Percentiles rank a stretch among this genome's conserved stretches.
phyloP scores from a whole-genome alignment of 2,113 vertebrate species.

The Chinchilla lanigera region DNA sequence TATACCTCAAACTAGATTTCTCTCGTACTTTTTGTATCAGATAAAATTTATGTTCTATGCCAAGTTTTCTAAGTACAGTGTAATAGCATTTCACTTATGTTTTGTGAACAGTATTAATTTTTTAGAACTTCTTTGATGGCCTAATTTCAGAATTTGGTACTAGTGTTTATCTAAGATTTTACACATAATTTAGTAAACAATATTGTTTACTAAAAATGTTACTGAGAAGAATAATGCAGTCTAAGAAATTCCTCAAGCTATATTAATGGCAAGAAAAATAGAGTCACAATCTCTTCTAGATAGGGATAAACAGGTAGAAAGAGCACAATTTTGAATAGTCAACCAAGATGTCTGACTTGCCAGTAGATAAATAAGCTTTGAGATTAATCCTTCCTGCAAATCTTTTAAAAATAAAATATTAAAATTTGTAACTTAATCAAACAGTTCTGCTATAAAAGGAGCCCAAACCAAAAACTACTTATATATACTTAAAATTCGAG shows the following conservation, averaged over 20 bases:
- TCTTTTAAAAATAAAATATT: not conserved
- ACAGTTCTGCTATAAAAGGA: not conserved
- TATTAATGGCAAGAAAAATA: slow-evolving; percentile 10
- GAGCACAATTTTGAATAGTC: slow-evolving; percentile 26
- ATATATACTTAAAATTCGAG: not conserved
- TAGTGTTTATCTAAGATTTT: slow-evolving; percentile 18
- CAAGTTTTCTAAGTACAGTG: not conserved
- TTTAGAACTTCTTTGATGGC: not conserved
- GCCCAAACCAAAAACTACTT: not conserved
- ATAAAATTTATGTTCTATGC: not conserved
- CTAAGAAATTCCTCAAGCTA: slow-evolving; percentile 24
- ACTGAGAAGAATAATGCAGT: slow-evolving; percentile 42
- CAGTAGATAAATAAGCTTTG: not conserved
- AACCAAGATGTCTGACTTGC: not conserved
- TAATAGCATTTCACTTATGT: not conserved
- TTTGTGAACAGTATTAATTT: not conserved
- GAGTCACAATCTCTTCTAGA: not conserved
- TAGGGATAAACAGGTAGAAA: not conserved
- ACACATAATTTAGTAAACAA: slow-evolving; percentile 7
- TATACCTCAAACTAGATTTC: not conserved
- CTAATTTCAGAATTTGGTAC: slow-evolving; percentile 41
- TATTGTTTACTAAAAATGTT: not conserved
- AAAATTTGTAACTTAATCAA: slow-evolving; percentile 19
- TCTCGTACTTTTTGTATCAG: not conserved
- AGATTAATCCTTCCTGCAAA: slow-evolving; percentile 24